A percentile compares a stretch with the other conserved stretches of the same genome.
These are phyloP conservation scores for Capitella teleta DNA, from an alignment of 1,140 invertebrate species.

Conservation along the genomic window DNA sequence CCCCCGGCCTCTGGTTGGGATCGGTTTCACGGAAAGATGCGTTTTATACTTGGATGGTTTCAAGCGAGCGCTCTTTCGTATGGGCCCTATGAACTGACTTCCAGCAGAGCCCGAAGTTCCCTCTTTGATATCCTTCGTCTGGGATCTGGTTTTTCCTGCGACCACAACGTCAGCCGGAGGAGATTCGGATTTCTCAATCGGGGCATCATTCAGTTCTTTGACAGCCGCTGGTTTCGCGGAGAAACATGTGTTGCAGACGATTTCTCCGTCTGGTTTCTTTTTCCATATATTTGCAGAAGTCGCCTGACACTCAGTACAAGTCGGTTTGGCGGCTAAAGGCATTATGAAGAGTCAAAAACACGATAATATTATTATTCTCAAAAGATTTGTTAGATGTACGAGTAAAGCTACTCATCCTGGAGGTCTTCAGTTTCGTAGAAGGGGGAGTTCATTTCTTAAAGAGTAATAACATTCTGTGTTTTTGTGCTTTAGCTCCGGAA, in stretches of 20 bases:
- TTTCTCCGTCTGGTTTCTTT: background rate
- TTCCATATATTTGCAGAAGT: background rate
- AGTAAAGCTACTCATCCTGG: too few species aligned
- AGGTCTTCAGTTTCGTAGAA: too few species aligned
- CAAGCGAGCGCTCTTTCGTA: constrained; percentile 3
- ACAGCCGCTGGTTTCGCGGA: too few species aligned
- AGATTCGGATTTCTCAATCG: background rate
- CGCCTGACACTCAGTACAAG: background rate
- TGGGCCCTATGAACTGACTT: background rate
- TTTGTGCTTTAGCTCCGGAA: too few species aligned
- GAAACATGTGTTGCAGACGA: constrained; percentile 1
- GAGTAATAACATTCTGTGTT: too few species aligned
- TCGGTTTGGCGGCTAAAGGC: background rate
- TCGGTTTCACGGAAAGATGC: background rate
- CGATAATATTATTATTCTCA: too few species aligned
- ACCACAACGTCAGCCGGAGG: background rate
- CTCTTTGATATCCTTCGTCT: background rate
- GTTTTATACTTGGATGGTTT: constrained; percentile 3
- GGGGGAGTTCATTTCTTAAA: too few species aligned
- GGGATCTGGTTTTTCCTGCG: background rate
- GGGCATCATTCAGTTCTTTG: too few species aligned
- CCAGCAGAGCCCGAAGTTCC: background rate
- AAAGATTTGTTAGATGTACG: too few species aligned
- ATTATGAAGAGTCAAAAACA: too few species aligned
- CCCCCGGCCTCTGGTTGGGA: background rate